Percentiles rank a stretch among this genome's conserved stretches.
Conservation (phyloP, 2,113 vertebrate genomes). For the Hypomesus transpacificus region DNA sequence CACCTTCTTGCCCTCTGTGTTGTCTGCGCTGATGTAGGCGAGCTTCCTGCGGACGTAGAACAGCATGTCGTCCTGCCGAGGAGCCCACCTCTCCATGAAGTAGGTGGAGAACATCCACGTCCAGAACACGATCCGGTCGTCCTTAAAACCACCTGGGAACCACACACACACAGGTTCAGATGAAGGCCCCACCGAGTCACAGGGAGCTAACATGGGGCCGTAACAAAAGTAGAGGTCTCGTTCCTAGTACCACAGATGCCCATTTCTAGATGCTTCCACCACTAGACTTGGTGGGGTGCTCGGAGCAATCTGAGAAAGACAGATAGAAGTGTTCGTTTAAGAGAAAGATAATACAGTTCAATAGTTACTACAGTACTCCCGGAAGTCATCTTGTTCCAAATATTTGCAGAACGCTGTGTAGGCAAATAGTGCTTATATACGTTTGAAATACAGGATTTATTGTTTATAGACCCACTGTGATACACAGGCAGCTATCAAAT, state of each 20-base stretch:
- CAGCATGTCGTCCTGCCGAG: conserved; percentile 93
- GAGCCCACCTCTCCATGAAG: conserved; percentile 94
- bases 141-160: conserved; percentile 87
- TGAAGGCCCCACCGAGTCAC: background rate
- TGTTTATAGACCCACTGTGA: no score
- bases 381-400: no score
- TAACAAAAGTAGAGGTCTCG: no score
- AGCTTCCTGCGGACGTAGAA: conserved; percentile 92
- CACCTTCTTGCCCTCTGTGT: conserved; percentile 81
- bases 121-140: conserved; percentile 98
- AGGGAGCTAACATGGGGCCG: no score
- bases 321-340: no score
- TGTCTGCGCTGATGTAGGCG: conserved; percentile 69
- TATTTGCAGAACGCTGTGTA: background rate
- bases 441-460: no score
- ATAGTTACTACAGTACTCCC: background rate
- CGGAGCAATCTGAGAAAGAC: no score
- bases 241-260: no score
- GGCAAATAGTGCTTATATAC: no score
- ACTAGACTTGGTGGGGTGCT: background rate
- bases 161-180: conserved; percentile 2
- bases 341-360: no score
- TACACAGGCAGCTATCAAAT: no score
- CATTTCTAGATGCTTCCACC: background rate
- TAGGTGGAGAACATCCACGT: conserved; percentile 99